Evolutionary conservation across 2,113 vertebrate genomes (phyloP).

Genomic region (Butorides virescens): DNA sequence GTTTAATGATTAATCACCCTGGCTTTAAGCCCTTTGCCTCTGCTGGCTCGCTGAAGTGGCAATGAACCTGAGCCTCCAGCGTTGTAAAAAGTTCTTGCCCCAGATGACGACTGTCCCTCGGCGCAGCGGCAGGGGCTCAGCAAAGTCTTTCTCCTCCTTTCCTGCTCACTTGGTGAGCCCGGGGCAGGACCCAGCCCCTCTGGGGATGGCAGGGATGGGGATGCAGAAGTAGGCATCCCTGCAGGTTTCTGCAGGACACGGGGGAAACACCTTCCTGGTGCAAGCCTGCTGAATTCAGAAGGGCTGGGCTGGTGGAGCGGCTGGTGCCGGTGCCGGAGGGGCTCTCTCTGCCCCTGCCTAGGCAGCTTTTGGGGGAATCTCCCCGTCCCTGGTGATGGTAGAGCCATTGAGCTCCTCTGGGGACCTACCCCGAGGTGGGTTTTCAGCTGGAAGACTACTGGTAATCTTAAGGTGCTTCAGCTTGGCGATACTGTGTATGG

Average conservation of each 20-base stretch:
- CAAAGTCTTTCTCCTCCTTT: not conserved
- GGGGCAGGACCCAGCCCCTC: not conserved
- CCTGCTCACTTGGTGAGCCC: not conserved
- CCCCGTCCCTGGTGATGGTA: rapidly evolving
- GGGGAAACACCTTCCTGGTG: not conserved
- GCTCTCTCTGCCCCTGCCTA: not conserved
- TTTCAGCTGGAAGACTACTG: not conserved
- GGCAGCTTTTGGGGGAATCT: too few relatives aligned
- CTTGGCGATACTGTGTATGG: too few relatives aligned
- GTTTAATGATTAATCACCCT: not conserved
- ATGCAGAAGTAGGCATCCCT: not conserved
- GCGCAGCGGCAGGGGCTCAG: not conserved
- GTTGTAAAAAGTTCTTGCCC: not conserved
- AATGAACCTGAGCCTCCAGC: not conserved
- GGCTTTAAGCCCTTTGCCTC: not conserved
- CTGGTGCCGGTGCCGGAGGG: too few relatives aligned
- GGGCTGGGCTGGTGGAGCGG: not conserved
- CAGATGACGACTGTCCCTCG: not conserved
- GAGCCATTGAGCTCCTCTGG: not conserved
- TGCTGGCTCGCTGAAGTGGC: not conserved
- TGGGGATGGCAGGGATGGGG: not conserved
- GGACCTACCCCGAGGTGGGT: not conserved
- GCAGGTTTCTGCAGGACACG: not conserved
- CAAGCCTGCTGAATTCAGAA: too few relatives aligned
- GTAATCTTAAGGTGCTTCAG: not conserved